Percentiles rank a stretch among this genome's conserved stretches.
Conservation (phyloP, 2,888 invertebrate species). For the Tetragnatha montana region DNA sequence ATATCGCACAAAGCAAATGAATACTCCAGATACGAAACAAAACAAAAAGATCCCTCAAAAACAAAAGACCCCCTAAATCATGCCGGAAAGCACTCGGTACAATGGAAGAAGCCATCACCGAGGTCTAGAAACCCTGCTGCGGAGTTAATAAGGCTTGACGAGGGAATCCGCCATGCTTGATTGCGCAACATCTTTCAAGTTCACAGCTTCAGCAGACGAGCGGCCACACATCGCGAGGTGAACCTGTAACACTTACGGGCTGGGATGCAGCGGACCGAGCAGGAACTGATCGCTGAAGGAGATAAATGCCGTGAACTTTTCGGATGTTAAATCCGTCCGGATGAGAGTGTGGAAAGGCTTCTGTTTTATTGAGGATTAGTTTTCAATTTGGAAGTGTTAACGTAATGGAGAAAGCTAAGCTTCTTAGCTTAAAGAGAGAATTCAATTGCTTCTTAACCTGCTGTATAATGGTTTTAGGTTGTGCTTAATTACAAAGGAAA, state of each 20-base stretch:
- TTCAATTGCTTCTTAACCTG: too few relatives aligned
- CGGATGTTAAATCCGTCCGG: not conserved
- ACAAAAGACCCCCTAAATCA: not conserved
- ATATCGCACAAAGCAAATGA: not conserved
- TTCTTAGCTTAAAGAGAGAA: too few relatives aligned
- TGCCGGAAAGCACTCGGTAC: not conserved
- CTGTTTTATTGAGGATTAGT: too few relatives aligned
- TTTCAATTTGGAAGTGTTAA: too few relatives aligned
- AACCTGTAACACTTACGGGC: conserved; percentile 37
- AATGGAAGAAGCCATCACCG: not conserved
- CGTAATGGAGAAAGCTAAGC: too few relatives aligned
- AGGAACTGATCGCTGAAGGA: not conserved
- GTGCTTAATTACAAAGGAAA: too few relatives aligned
- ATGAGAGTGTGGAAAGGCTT: too few relatives aligned
- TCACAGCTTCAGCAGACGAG: not conserved
- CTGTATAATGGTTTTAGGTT: too few relatives aligned
- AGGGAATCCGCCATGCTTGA: conserved; percentile 11
- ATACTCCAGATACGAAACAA: not conserved
- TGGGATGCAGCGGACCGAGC: conserved; percentile 17
- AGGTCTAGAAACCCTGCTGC: conserved; percentile 1
- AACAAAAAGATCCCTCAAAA: not conserved
- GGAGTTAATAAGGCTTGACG: conserved; percentile 7
- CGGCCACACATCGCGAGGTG: not conserved
- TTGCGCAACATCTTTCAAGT: not conserved
- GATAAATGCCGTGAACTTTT: conserved; percentile 45